Percentiles rank a stretch among this genome's conserved stretches.
These are phyloP conservation scores for Cephus pygmeus DNA, from an alignment of 2,888 invertebrate genomes.

Conservation along the genomic window DNA sequence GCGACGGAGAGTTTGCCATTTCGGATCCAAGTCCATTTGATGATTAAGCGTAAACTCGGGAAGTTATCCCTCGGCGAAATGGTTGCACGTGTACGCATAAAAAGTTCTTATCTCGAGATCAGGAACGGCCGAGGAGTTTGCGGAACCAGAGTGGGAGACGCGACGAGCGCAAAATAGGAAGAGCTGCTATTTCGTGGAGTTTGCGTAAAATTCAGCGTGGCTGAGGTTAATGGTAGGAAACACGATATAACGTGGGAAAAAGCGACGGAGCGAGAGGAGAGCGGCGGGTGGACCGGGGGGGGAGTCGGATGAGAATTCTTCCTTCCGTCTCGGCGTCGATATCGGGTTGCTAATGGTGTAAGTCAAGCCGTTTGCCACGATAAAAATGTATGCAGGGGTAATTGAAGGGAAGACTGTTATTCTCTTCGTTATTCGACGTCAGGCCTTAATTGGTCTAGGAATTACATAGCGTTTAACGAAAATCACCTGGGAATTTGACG, in stretches of 20 bases:
- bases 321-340: constrained; percentile 24
- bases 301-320: constrained; percentile 21
- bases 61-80: constrained; percentile 27
- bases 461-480: too few relatives aligned
- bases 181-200: too few relatives aligned
- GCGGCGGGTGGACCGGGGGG: background rate
- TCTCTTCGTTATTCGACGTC: background rate
- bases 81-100: background rate
- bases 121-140: too few relatives aligned
- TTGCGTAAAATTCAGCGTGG: background rate
- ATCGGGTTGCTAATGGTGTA: constrained; percentile 62
- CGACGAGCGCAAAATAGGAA: too few relatives aligned
- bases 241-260: constrained; percentile 8
- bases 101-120: background rate
- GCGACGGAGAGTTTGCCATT: constrained; percentile 51
- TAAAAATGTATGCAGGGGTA: constrained; percentile 57
- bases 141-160: too few relatives aligned
- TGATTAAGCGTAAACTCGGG: constrained; percentile 64
- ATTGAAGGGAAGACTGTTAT: constrained; percentile 49
- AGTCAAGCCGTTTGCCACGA: constrained; percentile 45
- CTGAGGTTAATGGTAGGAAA: constrained; percentile 6
- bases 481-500: too few relatives aligned
- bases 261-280: constrained; percentile 4
- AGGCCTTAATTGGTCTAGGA: too few relatives aligned
- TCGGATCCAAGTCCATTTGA: constrained; percentile 62